These are phyloP conservation scores for Bombus polaris DNA, from an alignment of 1,140 invertebrate genomes.

Conservation along the genomic window DNA sequence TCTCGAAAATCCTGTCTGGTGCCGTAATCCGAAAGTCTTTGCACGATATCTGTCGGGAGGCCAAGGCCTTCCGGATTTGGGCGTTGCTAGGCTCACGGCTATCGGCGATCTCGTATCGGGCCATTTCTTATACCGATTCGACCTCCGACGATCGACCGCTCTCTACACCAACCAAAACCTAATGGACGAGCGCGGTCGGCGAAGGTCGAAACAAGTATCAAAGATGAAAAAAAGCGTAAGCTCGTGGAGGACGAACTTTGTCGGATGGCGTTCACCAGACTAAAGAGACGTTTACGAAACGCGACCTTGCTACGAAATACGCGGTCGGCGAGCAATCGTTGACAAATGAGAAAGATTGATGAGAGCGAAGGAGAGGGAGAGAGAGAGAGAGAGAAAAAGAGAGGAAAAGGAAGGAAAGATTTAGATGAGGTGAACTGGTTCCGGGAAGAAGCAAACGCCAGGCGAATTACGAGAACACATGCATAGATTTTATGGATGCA, in stretches of 20 bases:
- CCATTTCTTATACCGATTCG: neutral
- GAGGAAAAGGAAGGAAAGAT: neutral
- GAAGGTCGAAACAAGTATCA: neutral
- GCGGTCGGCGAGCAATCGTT: neutral
- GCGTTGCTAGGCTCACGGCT: conserved; percentile 15
- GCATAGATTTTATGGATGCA: conserved; percentile 25
- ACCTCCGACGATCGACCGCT: neutral
- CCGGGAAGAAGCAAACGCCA: conserved; percentile 22
- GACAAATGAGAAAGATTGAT: neutral
- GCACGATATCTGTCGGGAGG: conserved; percentile 20
- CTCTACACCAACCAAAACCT: too few species aligned
- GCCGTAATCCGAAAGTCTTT: conserved; percentile 21
- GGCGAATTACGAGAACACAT: neutral
- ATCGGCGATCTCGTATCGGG: conserved; percentile 24
- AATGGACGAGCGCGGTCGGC: neutral
- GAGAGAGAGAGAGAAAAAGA: neutral
- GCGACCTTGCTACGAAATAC: conserved; percentile 32
- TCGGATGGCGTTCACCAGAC: neutral
- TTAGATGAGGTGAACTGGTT: conserved; percentile 29
- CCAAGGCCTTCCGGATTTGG: conserved; percentile 59
- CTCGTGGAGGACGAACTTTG: conserved; percentile 4
- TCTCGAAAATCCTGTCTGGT: neutral
- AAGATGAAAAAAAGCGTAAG: neutral
- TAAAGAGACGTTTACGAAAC: conserved; percentile 9
- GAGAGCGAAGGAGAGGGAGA: neutral